phyloP scores from a whole-genome alignment of 2,797 vertebrate genomes.

The Phrynocephalus guinanensis region DNA sequence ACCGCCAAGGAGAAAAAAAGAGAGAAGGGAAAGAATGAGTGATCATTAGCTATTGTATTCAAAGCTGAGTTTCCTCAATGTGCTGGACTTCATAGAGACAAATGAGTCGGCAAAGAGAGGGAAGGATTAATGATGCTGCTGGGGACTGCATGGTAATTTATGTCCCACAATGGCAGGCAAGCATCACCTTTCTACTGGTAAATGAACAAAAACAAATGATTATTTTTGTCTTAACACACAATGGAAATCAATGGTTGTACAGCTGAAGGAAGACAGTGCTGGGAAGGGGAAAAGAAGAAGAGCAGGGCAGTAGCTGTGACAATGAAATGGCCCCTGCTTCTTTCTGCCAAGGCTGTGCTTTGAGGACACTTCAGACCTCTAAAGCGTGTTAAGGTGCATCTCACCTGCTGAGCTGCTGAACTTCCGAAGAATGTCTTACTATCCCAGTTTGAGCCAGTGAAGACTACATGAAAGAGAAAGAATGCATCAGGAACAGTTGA shows the following conservation, averaged over 20 bases:
- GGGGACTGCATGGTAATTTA: background rate
- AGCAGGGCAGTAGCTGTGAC: slow-evolving; percentile 1
- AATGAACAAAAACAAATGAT: slow-evolving; percentile 27
- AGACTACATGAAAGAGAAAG: slow-evolving; percentile 34
- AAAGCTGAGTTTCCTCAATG: background rate
- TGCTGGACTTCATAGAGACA: slow-evolving; percentile 21
- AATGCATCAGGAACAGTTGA: slow-evolving; percentile 26
- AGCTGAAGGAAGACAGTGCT: background rate
- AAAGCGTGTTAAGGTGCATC: slow-evolving; percentile 12
- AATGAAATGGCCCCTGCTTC: background rate
- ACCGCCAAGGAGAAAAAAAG: background rate
- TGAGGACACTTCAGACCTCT: background rate
- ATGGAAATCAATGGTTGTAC: background rate
- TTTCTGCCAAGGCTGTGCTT: background rate
- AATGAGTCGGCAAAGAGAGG: background rate
- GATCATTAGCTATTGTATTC: slow-evolving; percentile 6
- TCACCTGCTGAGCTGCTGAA: background rate
- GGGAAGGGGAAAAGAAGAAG: background rate
- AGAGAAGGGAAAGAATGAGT: background rate
- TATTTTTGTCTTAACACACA: slow-evolving; percentile 19
- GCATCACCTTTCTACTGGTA: background rate
- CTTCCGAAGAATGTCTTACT: slow-evolving; percentile 16
- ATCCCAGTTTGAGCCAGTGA: slow-evolving; percentile 17
- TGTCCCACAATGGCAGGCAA: background rate
- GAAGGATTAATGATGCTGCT: background rate